Base-by-base conservation (phyloP, 2,797 vertebrate genomes). In the Phoeniculus purpureus region DNA sequence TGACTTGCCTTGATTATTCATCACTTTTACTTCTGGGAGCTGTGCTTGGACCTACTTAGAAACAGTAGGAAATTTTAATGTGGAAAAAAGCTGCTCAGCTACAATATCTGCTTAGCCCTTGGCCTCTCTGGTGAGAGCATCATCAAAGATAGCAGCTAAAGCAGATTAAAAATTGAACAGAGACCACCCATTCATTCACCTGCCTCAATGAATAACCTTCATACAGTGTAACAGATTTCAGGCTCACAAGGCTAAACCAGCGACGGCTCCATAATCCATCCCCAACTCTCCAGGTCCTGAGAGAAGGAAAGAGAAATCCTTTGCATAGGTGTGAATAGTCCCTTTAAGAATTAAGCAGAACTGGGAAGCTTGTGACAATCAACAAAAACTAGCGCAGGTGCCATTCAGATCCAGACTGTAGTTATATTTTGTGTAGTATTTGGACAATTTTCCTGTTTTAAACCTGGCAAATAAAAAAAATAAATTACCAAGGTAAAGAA, bases 91-190 rank as follows among this genome's bases (percentile, higher is more conserved):
- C n/a, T 77, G 13, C 31, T 82, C 54, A 74, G 52, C 71, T 81
- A 73, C 50, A 70, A 27, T 92, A 59, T 64, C 64, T 79, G 78
- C 43, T 79, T 75, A 73, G 50, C 32, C 60, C 73, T 74, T 91
- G 26, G 43, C 68, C 32, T 77, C 40, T 73, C 37, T 71, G 23
- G 12, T 86, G 58, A 77, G 22, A 87, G 40, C 27, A 77, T 15
- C 64, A 50, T 84, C 72, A 93, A 94, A 90, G 50, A 84, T 1
- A 2, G 47, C 19, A 90, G 43, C 54, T 88, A 45, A 88, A 84
- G 64, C n/a, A 90, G 54, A 77, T 86, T 84, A 86, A 91, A 91
- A 91, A 89, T 32, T 66, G 26, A 85, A 58, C 34, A 73, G 71
- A 91, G 29, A 80, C 32, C 73, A 71, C 65, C 43, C 55, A 72